These are phyloP conservation scores for Phyllostomus hastatus DNA, from an alignment of 2,113 vertebrate species.

Conservation along the genomic window DNA sequence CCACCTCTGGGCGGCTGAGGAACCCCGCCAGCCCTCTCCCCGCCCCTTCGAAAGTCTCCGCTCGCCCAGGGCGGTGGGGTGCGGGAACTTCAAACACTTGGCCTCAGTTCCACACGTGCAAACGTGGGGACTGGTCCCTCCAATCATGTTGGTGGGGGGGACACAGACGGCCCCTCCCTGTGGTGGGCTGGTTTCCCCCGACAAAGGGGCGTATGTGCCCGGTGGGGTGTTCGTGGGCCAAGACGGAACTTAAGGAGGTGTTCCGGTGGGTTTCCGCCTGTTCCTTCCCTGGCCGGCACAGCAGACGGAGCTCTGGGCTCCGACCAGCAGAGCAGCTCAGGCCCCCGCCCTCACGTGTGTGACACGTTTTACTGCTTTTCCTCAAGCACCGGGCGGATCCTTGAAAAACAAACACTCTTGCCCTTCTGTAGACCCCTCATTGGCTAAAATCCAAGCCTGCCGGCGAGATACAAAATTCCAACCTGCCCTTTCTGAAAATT, in stretches of 20 bases:
- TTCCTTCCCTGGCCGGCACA: not conserved
- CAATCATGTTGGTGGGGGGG: not conserved
- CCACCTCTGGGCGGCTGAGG: not conserved
- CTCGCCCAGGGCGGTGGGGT: not conserved
- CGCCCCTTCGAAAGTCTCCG: not conserved
- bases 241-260: not conserved
- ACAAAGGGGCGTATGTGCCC: not conserved
- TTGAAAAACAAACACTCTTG: not conserved
- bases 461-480: not conserved
- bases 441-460: slow-evolving; percentile 29
- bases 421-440: not conserved
- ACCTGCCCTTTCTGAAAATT: slow-evolving; percentile 48
- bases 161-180: not conserved
- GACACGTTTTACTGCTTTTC: not conserved
- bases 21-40: not conserved
- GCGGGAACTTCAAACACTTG: not conserved
- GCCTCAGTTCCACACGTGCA: not conserved
- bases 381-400: not conserved
- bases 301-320: not conserved
- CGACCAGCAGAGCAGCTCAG: not conserved
- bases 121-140: accelerated
- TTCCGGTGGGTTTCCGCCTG: not conserved
- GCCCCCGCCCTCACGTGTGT: not conserved
- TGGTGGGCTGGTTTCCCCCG: not conserved
- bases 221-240: not conserved